Conservation (phyloP, 2,888 invertebrate species). For the Fragum whitleyi region DNA sequence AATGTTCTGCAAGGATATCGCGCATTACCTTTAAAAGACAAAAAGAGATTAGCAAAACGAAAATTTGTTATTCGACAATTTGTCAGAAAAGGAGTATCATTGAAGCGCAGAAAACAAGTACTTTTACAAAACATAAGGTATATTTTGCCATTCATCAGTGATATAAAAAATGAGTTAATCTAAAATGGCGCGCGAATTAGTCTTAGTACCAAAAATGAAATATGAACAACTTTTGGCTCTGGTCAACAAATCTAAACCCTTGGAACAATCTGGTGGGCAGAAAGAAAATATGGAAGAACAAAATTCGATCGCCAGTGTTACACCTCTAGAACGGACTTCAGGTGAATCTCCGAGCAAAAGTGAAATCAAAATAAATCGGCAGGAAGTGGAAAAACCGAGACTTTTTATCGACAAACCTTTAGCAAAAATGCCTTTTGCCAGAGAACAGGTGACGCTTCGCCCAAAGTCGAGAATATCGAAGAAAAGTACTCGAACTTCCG, state of each 20-base stretch:
- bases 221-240: conserved; percentile 46
- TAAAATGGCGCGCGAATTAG: conserved; percentile 49
- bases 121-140: conserved; percentile 30
- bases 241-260: not conserved
- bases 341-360: not conserved
- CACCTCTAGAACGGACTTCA: not conserved
- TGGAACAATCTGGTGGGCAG: conserved; percentile 29
- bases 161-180: conserved; percentile 21
- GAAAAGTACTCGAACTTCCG: not conserved
- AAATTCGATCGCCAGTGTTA: not conserved
- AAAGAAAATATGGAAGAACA: conserved; percentile 8
- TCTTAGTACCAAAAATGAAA: conserved; percentile 44
- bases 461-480: not conserved
- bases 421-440: conserved; percentile 30
- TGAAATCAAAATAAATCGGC: not conserved
- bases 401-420: conserved; percentile 34
- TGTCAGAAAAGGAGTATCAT: conserved; percentile 35
- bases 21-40: conserved; percentile 18
- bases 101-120: conserved; percentile 34
- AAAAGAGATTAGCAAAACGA: conserved; percentile 39
- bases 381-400: conserved; percentile 20
- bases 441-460: not conserved
- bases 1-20: conserved; percentile 39
- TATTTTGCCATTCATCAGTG: conserved; percentile 38
- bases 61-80: conserved; percentile 51